Evolutionary conservation across 1,140 invertebrate species (phyloP).

Genomic region (Solenopsis invicta): DNA sequence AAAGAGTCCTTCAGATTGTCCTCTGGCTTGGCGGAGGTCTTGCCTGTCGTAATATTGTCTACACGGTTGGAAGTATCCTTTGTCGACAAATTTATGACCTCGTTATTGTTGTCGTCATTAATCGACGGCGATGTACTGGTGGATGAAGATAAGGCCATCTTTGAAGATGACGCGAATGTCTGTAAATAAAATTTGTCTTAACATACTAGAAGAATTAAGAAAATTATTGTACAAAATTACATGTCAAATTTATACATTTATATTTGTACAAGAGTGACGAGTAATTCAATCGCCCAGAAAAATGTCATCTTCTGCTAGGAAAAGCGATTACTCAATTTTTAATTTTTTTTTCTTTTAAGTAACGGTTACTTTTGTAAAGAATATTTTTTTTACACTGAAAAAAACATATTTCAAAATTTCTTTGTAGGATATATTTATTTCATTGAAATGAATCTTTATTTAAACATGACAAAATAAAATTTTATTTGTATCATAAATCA

Average conservation of each 20-base stretch:
- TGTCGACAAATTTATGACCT: conserved; percentile 61
- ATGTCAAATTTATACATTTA: background rate
- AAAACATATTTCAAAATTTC: too few species aligned
- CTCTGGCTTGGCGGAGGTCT: background rate
- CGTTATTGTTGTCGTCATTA: conserved; percentile 59
- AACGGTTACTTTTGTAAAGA: too few species aligned
- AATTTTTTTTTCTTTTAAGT: too few species aligned
- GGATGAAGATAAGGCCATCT: conserved; percentile 35
- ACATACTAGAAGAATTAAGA: background rate
- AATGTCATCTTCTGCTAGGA: too few species aligned
- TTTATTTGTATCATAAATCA: too few species aligned
- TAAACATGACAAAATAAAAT: too few species aligned
- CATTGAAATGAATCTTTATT: too few species aligned
- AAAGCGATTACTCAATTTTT: too few species aligned
- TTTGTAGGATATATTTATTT: too few species aligned
- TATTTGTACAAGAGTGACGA: too few species aligned
- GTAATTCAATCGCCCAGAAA: too few species aligned
- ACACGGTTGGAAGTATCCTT: conserved; percentile 45
- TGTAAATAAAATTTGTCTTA: conserved; percentile 5
- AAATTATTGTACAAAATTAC: background rate
- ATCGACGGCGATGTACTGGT: background rate
- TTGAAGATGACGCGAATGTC: conserved; percentile 17
- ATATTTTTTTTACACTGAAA: too few species aligned
- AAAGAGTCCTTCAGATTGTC: conserved; percentile 78
- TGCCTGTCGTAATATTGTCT: conserved; percentile 4